phyloP scores from a whole-genome alignment of 2,888 invertebrate genomes.

The Parnassius apollo region DNA sequence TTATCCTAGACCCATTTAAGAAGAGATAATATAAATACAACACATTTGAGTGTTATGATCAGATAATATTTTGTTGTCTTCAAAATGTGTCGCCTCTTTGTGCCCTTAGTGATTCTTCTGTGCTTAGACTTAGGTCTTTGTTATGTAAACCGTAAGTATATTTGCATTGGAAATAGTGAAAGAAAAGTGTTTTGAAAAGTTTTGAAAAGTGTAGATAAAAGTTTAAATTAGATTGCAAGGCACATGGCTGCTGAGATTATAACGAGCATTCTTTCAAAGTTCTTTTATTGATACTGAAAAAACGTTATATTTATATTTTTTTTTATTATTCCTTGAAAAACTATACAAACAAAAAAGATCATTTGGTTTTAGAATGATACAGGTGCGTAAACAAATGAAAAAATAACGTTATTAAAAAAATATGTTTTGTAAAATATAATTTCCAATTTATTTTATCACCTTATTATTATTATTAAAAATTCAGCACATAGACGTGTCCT shows the following conservation, averaged over 20 bases:
- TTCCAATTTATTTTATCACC: too few species aligned
- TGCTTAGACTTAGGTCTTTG: slow-evolving; percentile 53
- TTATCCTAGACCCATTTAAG: slow-evolving; percentile 49
- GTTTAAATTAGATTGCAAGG: slow-evolving; percentile 3
- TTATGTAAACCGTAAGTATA: slow-evolving; percentile 67
- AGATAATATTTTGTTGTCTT: slow-evolving; percentile 38
- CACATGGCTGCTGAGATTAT: slow-evolving; percentile 9
- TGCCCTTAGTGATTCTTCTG: slow-evolving; percentile 42
- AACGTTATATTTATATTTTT: too few species aligned
- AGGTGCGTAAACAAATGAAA: too few species aligned
- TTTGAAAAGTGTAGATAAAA: not conserved
- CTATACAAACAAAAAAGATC: too few species aligned
- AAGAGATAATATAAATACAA: slow-evolving; percentile 43
- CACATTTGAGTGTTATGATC: slow-evolving; percentile 35
- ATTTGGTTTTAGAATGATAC: too few species aligned
- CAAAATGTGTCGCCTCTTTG: slow-evolving; percentile 56
- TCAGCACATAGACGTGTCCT: too few species aligned
- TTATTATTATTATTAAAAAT: too few species aligned
- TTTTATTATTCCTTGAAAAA: too few species aligned
- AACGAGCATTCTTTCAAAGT: slow-evolving; percentile 12
- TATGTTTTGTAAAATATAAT: too few species aligned
- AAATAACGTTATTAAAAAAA: too few species aligned
- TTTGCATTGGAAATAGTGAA: not conserved
- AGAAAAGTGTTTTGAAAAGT: not conserved
- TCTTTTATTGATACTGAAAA: not conserved